Evolutionary conservation across 2,797 vertebrate genomes (phyloP), one percentile per base, ranked within the genome.

Genomic region (Parauchenoglanis punctatus): DNA sequence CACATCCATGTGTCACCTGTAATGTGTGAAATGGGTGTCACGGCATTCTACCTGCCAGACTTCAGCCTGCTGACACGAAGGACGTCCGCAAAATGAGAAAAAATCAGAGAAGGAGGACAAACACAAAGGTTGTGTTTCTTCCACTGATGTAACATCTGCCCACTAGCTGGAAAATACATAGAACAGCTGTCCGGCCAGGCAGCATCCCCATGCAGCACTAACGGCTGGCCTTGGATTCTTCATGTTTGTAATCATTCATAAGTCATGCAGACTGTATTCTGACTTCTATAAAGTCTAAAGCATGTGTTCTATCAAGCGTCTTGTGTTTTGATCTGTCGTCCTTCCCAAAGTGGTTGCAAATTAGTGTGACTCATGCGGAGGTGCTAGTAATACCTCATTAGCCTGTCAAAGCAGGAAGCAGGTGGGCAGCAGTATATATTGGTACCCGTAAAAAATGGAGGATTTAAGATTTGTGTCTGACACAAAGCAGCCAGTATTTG

Each of bases 1-100:
- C 77, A 85, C 72, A 88, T 89, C 76, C 86, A 88, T 89, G 87
- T 81, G 83, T 85, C 89, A 91, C 86, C 86, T 88, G 85, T 89
- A 89, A 84, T 87, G 78, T 88, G 83, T 65, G 77, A 87, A 90
- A 84, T 88, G 58, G 84, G 81, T 78, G 85, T 82, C 85, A 59
- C 46, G 35, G 56, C 72, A 52, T 46, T 52, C 31, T 80, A 81
- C 65, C 73, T 85, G 90, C 86, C 89, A 90, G 89, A 86, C 81
- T 67, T 65, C 75, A 28, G 81, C 81, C 81, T 54, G 61, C 84
- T 88, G 87, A 86, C 81, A 87, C 23, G 56, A 44, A 78, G 49
- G 11, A 58, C 52, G 28, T 59, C 85, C 75, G 68, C 25, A 75
- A 13, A 73, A 65, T 65, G 72, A 49, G 56, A 83, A 56, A 77